Percentiles rank a stretch among this genome's conserved stretches.
Evolutionary conservation across 2,113 vertebrate genomes (phyloP).

Genomic region (Corvus moneduloides): DNA sequence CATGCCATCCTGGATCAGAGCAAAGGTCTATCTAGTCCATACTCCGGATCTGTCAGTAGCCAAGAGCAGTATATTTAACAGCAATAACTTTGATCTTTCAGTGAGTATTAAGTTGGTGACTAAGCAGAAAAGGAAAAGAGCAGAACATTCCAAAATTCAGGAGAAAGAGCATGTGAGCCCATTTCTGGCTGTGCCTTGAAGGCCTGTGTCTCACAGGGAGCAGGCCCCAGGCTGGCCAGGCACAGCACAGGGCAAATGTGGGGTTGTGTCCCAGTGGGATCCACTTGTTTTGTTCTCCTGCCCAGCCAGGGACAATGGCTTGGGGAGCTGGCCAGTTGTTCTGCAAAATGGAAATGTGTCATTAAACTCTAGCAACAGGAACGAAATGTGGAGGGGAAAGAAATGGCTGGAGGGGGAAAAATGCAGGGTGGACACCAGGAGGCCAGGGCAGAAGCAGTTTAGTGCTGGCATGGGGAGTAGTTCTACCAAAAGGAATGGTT

Average conservation of each 20-base stretch:
- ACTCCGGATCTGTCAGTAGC: neutral
- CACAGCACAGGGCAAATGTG: neutral
- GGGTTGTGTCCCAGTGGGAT: accelerated
- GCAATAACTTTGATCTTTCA: slow-evolving; percentile 47
- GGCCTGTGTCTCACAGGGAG: neutral
- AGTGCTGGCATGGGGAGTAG: neutral
- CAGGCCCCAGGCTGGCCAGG: neutral
- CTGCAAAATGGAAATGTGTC: neutral
- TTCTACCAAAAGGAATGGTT: neutral
- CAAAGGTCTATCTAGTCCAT: slow-evolving; percentile 16
- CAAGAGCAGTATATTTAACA: slow-evolving; percentile 26
- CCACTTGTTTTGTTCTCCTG: neutral
- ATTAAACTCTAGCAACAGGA: neutral
- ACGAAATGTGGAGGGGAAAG: neutral
- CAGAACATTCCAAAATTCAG: neutral
- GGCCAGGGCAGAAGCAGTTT: neutral
- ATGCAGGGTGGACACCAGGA: neutral
- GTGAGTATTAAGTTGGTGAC: slow-evolving; percentile 8
- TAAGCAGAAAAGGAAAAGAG: slow-evolving; percentile 12
- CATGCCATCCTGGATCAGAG: slow-evolving; percentile 19
- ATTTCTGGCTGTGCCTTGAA: neutral
- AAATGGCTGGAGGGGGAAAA: neutral
- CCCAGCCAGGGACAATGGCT: neutral
- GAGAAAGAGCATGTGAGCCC: neutral
- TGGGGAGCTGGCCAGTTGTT: neutral